A percentile compares a stretch with the other conserved stretches of the same genome.
These are phyloP conservation scores for Momotus momota DNA, from an alignment of 2,797 vertebrate species.

Conservation along the genomic window DNA sequence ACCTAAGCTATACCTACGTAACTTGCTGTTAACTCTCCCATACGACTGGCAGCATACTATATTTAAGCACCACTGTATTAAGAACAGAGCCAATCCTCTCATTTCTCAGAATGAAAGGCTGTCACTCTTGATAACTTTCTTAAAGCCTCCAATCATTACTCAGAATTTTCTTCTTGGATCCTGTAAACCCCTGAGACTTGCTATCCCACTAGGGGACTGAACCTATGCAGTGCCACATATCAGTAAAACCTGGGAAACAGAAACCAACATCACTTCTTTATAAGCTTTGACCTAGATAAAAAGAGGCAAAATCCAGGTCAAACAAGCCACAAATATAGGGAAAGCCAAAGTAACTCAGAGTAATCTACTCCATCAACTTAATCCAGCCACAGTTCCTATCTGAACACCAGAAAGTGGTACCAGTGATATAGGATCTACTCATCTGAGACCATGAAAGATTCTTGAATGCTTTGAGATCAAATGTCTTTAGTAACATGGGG, in stretches of 20 bases:
- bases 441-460: neutral
- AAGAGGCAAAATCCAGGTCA: neutral
- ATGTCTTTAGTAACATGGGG: neutral
- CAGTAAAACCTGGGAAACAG: neutral
- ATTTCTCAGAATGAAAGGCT: neutral
- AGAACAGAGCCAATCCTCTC: neutral
- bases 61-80: neutral
- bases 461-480: neutral
- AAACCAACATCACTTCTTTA: neutral
- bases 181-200: neutral
- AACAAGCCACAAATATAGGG: neutral
- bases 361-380: neutral
- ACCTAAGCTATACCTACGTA: neutral
- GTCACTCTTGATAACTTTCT: neutral
- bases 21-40: neutral
- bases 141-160: neutral
- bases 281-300: neutral
- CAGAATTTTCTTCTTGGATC: neutral
- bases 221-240: accelerated
- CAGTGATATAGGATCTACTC: neutral
- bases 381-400: neutral
- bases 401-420: neutral
- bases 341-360: neutral
- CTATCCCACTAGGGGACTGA: neutral
- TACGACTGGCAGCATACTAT: neutral